phyloP scores from a whole-genome alignment of 2,797 vertebrate species.

The Spatula versicolor region DNA sequence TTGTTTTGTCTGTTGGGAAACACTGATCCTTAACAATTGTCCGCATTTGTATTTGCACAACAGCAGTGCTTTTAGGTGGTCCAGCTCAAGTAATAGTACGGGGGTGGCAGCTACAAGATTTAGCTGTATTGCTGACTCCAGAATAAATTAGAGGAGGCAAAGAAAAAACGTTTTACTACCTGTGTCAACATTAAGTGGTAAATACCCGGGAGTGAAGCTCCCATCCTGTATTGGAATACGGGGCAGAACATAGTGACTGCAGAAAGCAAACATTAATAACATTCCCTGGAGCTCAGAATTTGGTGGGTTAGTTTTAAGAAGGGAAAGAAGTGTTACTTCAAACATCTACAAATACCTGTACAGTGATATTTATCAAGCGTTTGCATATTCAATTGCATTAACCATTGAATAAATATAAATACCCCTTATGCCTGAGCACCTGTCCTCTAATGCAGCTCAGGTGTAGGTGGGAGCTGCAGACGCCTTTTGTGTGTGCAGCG shows the following conservation, averaged over 20 bases:
- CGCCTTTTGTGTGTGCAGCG: neutral
- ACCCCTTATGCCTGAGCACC: neutral
- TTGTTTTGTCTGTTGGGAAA: slow-evolving; percentile 57
- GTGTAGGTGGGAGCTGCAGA: neutral
- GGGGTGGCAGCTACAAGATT: neutral
- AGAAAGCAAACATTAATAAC: neutral
- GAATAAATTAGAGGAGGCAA: neutral
- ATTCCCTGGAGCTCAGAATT: neutral
- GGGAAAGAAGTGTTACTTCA: neutral
- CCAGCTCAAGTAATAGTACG: slow-evolving; percentile 15
- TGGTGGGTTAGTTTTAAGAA: neutral
- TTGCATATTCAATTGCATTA: neutral
- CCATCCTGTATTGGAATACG: neutral
- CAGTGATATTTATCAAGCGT: neutral
- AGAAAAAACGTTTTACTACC: neutral
- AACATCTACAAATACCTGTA: neutral
- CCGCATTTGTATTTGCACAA: slow-evolving; percentile 43
- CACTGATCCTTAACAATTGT: slow-evolving; percentile 41
- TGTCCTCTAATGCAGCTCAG: neutral
- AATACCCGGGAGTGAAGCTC: neutral
- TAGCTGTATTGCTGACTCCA: neutral
- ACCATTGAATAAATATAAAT: neutral
- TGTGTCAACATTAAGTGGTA: neutral
- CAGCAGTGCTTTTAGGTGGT: slow-evolving; percentile 54
- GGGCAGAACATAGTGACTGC: neutral